Base-by-base conservation (phyloP, 1,140 invertebrate species). In the Cephus cinctus region DNA sequence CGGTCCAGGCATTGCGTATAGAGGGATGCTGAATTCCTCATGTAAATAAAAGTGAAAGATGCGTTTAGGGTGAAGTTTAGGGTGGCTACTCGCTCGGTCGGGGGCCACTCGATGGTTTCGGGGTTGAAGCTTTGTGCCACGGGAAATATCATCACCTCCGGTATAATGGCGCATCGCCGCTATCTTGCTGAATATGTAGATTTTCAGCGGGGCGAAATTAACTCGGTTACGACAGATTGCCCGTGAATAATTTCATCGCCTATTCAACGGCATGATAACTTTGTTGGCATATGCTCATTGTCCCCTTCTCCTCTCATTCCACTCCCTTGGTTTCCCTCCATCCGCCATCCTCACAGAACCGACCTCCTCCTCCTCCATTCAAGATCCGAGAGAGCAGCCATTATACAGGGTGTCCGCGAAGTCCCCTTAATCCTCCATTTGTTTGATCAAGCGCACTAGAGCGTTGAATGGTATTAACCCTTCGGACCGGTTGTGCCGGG, bases 151-250 rank as follows among this genome's bases (percentile, higher is more conserved):
- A 36, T 36, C 34, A 36, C 14, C 34, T n/a, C 34, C 39, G 11
- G 39, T 20, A 20, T 18, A 6, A 23, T 20, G 12, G 14, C 39
- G 5, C 22, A 9, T 20, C 6, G 25, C 21, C 39, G 51, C 57
- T 64, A 60, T 61, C 63, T 63, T 55, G 46, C 49, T 58, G 63
- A 67, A 69, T 69, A 69, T 67, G 65, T 57, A 69, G 65, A 69
- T 69, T 69, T 63, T 59, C 52, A 54, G 50, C 52, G 52, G 48
- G 51, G 56, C 64, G 62, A 68, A 71, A 71, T 68, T 71, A 71
- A 71, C 65, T 68, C 59, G 59, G 65, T 70, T 70, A 68, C 61
- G 67, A 70, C 67, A 70, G 67, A 70, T 70, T 70, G 67, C 63
- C 65, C 64, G 67, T 70, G 67, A 70, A 70, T 70, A 70, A 70